Percentiles rank a stretch among this genome's conserved stretches.
These are phyloP conservation scores for Copidosoma aretas DNA, from an alignment of 2,888 invertebrate species.

Conservation along the genomic window DNA sequence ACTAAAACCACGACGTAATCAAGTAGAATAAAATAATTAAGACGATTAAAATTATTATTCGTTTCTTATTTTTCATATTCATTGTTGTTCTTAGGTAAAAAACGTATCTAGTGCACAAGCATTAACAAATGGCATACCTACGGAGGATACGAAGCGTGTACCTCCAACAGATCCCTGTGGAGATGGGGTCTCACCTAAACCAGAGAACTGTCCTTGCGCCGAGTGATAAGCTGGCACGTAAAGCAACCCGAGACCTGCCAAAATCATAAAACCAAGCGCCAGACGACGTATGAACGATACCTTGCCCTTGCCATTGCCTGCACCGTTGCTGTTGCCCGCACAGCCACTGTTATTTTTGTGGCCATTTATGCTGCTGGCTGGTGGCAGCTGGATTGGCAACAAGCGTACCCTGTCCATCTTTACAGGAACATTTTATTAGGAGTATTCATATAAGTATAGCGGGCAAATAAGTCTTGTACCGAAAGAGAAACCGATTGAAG, in stretches of 20 bases:
- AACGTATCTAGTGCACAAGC: slow-evolving; percentile 13
- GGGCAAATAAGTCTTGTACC: background rate
- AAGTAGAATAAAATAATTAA: background rate
- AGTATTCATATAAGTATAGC: no score
- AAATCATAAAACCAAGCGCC: slow-evolving; percentile 55
- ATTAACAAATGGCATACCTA: slow-evolving; percentile 55
- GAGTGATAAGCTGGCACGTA: slow-evolving; percentile 61
- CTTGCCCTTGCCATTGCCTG: slow-evolving; percentile 50
- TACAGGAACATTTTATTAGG: slow-evolving; percentile 8
- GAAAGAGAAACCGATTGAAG: no score
- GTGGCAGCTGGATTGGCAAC: slow-evolving; percentile 57
- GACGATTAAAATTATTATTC: background rate
- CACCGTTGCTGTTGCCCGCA: slow-evolving; percentile 49
- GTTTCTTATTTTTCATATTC: no score
- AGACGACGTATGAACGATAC: slow-evolving; percentile 56
- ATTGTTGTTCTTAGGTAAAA: no score
- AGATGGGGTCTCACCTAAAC: slow-evolving; percentile 59
- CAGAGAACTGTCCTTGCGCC: slow-evolving; percentile 56
- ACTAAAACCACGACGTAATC: slow-evolving; percentile 6
- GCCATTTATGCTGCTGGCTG: slow-evolving; percentile 51
- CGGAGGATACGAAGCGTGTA: slow-evolving; percentile 53
- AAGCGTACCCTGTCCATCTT: slow-evolving; percentile 58
- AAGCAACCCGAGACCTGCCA: slow-evolving; percentile 56
- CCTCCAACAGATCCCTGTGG: slow-evolving; percentile 51
- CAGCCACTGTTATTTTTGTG: slow-evolving; percentile 40